A percentile compares a stretch with the other conserved stretches of the same genome.
Conservation (phyloP, 2,888 invertebrate species). For the Parascotia fuliginaria region DNA sequence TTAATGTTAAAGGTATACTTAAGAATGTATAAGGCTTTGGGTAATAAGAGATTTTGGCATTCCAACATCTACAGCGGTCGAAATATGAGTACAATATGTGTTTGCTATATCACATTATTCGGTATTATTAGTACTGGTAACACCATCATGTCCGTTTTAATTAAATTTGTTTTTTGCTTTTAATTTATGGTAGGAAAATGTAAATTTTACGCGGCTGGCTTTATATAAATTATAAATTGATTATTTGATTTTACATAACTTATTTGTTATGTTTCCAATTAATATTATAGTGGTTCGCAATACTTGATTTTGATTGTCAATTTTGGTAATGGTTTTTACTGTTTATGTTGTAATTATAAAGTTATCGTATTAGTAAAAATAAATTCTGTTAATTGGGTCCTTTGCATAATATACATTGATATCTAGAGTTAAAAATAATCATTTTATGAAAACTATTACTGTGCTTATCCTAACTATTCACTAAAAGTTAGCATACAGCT, state of each 20-base stretch:
- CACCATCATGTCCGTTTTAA: conserved; percentile 8
- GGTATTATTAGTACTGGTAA: conserved; percentile 29
- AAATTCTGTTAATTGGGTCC: too few species aligned
- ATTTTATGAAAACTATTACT: too few species aligned
- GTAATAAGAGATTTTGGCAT: conserved; percentile 65
- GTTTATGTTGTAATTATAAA: neutral
- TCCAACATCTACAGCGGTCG: conserved; percentile 62
- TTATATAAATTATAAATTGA: neutral
- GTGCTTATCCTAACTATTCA: too few species aligned
- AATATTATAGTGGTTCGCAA: neutral
- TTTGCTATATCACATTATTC: conserved; percentile 56
- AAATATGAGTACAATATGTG: conserved; percentile 70
- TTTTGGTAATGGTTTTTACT: neutral
- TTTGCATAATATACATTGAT: too few species aligned
- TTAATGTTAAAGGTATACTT: conserved; percentile 58
- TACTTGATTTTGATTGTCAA: neutral
- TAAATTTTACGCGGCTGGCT: neutral
- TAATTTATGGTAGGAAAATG: neutral
- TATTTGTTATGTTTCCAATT: neutral
- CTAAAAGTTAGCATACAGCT: too few species aligned
- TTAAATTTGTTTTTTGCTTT: conserved; percentile 10
- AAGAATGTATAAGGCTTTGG: conserved; percentile 48
- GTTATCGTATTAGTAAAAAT: too few species aligned
- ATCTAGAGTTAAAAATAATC: too few species aligned
- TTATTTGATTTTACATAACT: neutral